Base-by-base conservation (phyloP, 2,888 invertebrate genomes). In the Chymomyza amoena region DNA sequence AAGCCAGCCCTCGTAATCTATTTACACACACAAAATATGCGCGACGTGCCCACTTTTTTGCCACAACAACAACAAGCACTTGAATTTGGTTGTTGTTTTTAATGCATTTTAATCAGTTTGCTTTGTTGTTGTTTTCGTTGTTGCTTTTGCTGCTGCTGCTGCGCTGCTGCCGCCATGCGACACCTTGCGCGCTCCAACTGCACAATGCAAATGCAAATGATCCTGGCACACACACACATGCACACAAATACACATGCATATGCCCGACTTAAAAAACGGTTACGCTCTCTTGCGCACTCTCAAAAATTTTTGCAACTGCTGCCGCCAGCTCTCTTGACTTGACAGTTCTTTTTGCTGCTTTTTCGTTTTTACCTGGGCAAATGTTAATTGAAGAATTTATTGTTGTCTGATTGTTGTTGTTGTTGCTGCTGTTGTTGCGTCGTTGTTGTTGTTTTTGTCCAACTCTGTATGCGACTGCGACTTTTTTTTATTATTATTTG, bases 311-410 rank as follows among this genome's bases (percentile, higher is more conserved):
- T 57, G 57, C 25, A 10, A 45, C 39, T 25, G 57, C 51, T 18
- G 20, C 68, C 68, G 54, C 68, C 64, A 61, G 28, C 66, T 63
- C 63, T n/a, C n/a, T n/a, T n/a, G n/a, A n/a, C n/a, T 18, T 64
- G 32, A 56, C 61, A 25, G 16, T 32, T 50, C 64, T 56, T 65
- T 57, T 81, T 25, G 20, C 15, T 52, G 63, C 51, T 63, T 50
- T 50, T 51, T 63, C 25, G 63, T 13, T 74, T 32, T 88, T 84
- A 84, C 88, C 88, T 84, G 84, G 75, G 85, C 76, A 86, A 84
- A 87, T 87, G 88, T 84, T 84, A 88, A 86, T 84, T 88, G 88
- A 84, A 84, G 88, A 84, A 88, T 84, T 88, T 88, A 88, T 84
- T 84, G 87, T 88, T 86, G 79, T 84, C 79, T 79, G 78, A 78